Conservation (phyloP, 92 coral and sea anemone genomes). For the Parazoanthus atlanticus region DNA sequence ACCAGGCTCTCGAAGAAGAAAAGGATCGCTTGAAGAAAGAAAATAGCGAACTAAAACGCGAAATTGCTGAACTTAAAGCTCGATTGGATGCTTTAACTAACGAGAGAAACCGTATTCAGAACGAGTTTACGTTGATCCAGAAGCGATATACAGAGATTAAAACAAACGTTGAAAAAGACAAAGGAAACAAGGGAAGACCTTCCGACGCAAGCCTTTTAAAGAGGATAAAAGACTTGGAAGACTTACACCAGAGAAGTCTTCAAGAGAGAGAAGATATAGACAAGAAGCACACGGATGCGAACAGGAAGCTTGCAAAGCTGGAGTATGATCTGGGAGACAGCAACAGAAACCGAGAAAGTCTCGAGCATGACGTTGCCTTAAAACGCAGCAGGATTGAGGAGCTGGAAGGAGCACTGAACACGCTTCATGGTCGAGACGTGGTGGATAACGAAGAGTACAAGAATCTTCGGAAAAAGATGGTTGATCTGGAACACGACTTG, state of each 20-base stretch:
- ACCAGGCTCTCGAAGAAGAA: constrained; percentile 82
- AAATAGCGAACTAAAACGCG: constrained; percentile 70
- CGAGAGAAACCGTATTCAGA: constrained; percentile 84
- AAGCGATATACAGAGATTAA: constrained; percentile 82
- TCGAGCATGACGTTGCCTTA: constrained; percentile 85
- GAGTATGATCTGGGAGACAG: constrained; percentile 85
- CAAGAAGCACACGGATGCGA: constrained; percentile 78
- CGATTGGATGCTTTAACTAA: constrained; percentile 77
- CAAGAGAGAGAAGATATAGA: constrained; percentile 91
- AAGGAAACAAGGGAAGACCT: constrained; percentile 66
- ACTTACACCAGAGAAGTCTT: constrained; percentile 75
- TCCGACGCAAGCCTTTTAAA: constrained; percentile 69
- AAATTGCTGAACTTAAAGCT: constrained; percentile 86
- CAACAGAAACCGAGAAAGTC: constrained; percentile 75
- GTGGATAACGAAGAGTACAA: constrained; percentile 92
- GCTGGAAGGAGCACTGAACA: constrained; percentile 79
- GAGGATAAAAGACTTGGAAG: constrained; percentile 86
- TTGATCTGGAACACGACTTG: constrained; percentile 88
- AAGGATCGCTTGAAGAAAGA: constrained; percentile 87
- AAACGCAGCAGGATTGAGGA: constrained; percentile 86
- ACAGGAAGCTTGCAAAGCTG: constrained; percentile 79
- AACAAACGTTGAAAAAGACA: constrained; percentile 53
- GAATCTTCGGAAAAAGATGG: constrained; percentile 79
- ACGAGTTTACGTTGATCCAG: constrained; percentile 74
- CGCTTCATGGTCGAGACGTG: constrained; percentile 89